Evolutionary conservation across 2,888 invertebrate species (phyloP), one percentile per base, ranked within the genome.

Genomic region (Sinopyrophorus schimmeli): DNA sequence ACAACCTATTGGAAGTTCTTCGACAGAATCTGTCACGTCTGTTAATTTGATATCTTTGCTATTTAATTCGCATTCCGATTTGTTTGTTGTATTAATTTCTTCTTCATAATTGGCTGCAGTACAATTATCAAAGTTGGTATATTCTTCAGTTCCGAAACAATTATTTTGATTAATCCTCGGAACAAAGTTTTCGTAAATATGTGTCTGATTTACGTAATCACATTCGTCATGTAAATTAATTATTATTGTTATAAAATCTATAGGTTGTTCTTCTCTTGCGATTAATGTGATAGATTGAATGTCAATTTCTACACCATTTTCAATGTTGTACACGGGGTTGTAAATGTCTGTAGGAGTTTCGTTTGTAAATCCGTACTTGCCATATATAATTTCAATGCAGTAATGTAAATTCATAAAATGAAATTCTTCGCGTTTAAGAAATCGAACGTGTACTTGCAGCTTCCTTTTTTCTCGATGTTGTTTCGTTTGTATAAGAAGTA

Each of bases 401-500:
- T 55, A 55, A 6, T 42, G 11, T 4, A 42, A 26, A 27, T 32
- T 26, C 10, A 20, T 15, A 17, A 17, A 10, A 10, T 24, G 23
- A 3, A 7, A 9, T 2, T 43, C 38, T 3, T 18, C 7, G 7
- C 27, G 40, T 4, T 38, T 43, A 17, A 55, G 18, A 35, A 40
- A 53, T 28, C 55, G 31, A 9, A 55, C 20, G 17, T 37, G 20
- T 20, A 55, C 20, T 5, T 18, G 31, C 12, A 55, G 11, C 28
- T 48, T 53, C 14, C 24, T 20, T 3, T 15, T 18, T 5, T 32
- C 26, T 12, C 26, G n/a, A 4, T 14, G 14, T 12, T 27, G 34
- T 40, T 43, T 43, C 5, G 38, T 53, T 28, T 55, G 53, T 18
- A 55, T 32, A 5, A 55, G 40, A 10, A 53, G 50, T 7, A 50